Conservation (phyloP, 2,888 invertebrate species). For the Apamea crenata region DNA sequence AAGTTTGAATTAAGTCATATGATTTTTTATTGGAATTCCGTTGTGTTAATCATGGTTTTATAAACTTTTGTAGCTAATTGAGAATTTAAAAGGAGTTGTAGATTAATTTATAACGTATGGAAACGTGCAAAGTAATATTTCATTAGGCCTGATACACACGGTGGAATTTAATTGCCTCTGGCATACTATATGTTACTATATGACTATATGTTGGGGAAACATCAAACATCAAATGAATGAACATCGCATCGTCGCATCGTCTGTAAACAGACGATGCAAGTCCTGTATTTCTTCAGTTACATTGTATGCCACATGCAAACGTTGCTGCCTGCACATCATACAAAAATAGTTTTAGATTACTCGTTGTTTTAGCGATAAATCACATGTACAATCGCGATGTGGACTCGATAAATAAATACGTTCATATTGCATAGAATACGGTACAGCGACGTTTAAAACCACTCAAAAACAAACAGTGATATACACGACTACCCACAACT, state of each 20-base stretch:
- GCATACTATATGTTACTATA: neutral
- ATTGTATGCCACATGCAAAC: neutral
- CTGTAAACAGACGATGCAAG: neutral
- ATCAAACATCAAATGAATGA: neutral
- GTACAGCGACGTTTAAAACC: neutral
- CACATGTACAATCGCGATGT: too few relatives aligned
- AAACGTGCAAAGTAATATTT: neutral
- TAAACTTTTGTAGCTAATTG: too few relatives aligned
- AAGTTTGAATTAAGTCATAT: neutral
- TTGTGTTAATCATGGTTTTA: neutral
- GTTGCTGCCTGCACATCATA: neutral
- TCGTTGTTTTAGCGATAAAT: neutral
- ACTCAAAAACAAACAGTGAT: neutral
- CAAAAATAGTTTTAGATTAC: neutral
- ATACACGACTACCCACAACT: neutral
- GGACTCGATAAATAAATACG: neutral
- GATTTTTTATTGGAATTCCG: neutral
- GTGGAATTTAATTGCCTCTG: neutral
- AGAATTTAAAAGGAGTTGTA: neutral
- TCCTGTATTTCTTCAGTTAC: neutral
- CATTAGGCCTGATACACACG: neutral
- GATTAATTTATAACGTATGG: neutral
- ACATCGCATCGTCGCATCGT: too few relatives aligned
- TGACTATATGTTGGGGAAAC: too few relatives aligned
- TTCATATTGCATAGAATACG: neutral